These are phyloP conservation scores for Drosophila fungiperda DNA, from an alignment of 2,888 invertebrate genomes.

Conservation along the genomic window DNA sequence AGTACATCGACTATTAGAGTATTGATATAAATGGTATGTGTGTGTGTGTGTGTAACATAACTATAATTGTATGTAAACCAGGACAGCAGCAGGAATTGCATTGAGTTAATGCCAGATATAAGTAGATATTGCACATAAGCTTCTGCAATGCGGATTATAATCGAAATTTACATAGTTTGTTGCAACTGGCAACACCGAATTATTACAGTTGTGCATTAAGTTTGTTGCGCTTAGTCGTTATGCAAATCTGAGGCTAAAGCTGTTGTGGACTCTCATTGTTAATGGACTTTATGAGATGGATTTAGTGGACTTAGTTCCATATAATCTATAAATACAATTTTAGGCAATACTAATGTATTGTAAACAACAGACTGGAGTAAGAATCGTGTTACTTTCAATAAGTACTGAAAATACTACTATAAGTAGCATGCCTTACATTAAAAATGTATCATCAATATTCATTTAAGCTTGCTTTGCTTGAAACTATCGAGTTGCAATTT, in stretches of 20 bases:
- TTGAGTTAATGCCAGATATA: neutral
- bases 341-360: too few relatives aligned
- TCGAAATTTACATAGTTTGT: neutral
- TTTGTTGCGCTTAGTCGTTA: neutral
- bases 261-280: neutral
- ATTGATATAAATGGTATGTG: conserved; percentile 32
- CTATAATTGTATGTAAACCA: conserved; percentile 13
- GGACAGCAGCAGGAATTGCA: conserved; percentile 23
- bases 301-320: neutral
- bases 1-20: neutral
- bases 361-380: neutral
- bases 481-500: conserved; percentile 9
- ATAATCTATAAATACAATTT: neutral
- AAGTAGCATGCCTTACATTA: neutral
- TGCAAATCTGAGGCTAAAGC: neutral
- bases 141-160: neutral
- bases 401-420: neutral
- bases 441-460: too few relatives aligned
- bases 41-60: neutral
- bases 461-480: neutral
- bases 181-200: neutral
- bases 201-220: conserved; percentile 1
- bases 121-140: neutral
- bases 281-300: neutral
- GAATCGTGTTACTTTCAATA: neutral